These are phyloP conservation scores for Pseudochirops cupreus DNA, from an alignment of 2,797 vertebrate species.

Conservation along the genomic window DNA sequence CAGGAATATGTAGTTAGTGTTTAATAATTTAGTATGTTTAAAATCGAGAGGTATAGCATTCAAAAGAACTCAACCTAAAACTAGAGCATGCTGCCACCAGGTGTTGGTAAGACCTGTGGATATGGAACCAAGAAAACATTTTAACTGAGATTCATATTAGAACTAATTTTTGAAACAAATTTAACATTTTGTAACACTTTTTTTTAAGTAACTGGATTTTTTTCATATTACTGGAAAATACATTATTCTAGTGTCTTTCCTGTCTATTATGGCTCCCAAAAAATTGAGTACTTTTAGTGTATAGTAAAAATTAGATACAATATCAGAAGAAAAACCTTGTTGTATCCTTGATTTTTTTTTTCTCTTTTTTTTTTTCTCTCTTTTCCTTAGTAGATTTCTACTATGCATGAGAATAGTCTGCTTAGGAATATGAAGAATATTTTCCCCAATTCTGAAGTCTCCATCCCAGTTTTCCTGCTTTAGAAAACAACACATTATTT, in stretches of 20 bases:
- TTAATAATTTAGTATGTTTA: not conserved
- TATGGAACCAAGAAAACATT: not conserved
- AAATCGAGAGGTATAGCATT: not conserved
- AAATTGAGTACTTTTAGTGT: not conserved
- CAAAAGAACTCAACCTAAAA: not conserved
- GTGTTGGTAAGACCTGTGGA: not conserved
- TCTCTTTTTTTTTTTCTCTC: too few relatives aligned
- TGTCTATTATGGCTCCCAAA: not conserved
- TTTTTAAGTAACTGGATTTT: not conserved
- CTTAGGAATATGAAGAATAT: not conserved
- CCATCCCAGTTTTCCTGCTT: not conserved
- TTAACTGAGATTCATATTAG: not conserved
- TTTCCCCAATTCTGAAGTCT: not conserved
- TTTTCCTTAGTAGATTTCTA: not conserved
- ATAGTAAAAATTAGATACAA: not conserved
- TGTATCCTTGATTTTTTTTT: not conserved
- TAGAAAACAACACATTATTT: not conserved
- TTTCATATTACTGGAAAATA: not conserved
- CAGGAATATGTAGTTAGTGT: not conserved
- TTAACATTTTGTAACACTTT: too few relatives aligned
- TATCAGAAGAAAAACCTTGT: not conserved
- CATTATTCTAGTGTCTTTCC: not conserved
- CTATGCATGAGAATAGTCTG: not conserved
- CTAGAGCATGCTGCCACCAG: not conserved
- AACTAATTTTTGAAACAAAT: not conserved